Evolutionary conservation across 2,797 vertebrate genomes (phyloP).

Genomic region (Malacoctenus gilli): DNA sequence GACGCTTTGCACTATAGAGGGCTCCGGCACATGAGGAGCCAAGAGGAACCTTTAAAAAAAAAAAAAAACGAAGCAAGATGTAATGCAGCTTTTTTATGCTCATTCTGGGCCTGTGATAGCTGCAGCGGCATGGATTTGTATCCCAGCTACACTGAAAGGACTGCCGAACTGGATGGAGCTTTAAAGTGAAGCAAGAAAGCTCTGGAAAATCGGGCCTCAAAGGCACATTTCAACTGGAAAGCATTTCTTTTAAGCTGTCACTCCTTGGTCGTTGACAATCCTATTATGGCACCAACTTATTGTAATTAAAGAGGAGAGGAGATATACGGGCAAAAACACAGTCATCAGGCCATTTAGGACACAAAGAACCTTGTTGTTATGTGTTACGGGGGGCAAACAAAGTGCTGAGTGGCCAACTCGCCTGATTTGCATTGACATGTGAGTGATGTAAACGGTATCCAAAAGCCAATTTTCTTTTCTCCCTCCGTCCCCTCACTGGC

Average conservation of each 20-base stretch:
- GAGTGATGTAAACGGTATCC: constrained; percentile 73
- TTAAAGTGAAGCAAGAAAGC: constrained; percentile 87
- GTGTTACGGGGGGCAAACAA: constrained; percentile 63
- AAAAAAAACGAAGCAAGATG: constrained; percentile 80
- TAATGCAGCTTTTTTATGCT: constrained; percentile 84
- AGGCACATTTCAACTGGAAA: constrained; percentile 86
- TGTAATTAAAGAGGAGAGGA: constrained; percentile 83
- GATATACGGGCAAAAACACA: constrained; percentile 71
- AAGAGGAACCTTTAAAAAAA: constrained; percentile 74
- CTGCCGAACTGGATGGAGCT: constrained; percentile 84
- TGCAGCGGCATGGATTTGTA: constrained; percentile 85
- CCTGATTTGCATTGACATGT: constrained; percentile 76
- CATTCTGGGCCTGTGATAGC: constrained; percentile 83
- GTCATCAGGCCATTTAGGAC: constrained; percentile 69
- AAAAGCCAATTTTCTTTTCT: constrained; percentile 70
- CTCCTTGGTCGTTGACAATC: constrained; percentile 84
- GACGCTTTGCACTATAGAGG: constrained; percentile 64
- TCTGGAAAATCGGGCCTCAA: constrained; percentile 86
- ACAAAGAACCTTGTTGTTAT: constrained; percentile 72
- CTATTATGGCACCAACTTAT: constrained; percentile 84
- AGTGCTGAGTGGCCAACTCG: constrained; percentile 60
- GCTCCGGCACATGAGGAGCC: constrained; percentile 68
- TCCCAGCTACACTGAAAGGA: constrained; percentile 85
- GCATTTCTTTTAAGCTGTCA: constrained; percentile 85
- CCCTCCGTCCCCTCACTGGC: constrained; percentile 56